Evolutionary conservation across 2,888 invertebrate species (phyloP), one percentile per base, ranked within the genome.

Genomic region (Gymnoscelis rufifasciata): DNA sequence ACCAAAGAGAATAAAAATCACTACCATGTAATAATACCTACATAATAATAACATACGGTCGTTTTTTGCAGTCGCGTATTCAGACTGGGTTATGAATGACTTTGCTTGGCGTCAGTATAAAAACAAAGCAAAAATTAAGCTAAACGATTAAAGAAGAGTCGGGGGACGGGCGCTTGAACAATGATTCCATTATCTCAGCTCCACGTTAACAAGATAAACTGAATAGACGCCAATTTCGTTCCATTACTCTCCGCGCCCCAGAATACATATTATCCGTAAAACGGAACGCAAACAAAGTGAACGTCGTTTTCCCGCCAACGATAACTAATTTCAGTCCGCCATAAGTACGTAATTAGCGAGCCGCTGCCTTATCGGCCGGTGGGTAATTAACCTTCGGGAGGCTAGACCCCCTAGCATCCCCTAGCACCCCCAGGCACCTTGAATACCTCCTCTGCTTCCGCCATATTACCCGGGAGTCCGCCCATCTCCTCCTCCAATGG

Each of bases 331-430:
- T 86, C 86, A 78, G 86, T 79, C 84, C 79, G 83, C 87, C 84
- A 83, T 88, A 88, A 88, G 88, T 88, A 86, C 83, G 84, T 88
- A 87, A 87, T 88, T 88, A 88, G 88, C 87, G 84, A 76, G 83
- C 87, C 86, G 77, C 80, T 88, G 86, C 86, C 88, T 88, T 87
- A 88, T 88, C 87, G 83, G 83, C 84, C 77, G 78, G 81, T 68
- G 83, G 84, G 87, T 87, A 87, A 88, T 88, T 88, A 88, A 88
- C 88, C 88, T 87, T 78, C 77, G 71, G 55, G 71, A 74, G 75
- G 75, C 64, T 42, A 52, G 55, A 62, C 54, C 68, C 69, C 68
- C 68, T 71, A 62, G 54, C 67, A n/a, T n/a, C n/a, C 69, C 68
- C 69, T 71, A 57, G 63, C 67, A 77, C 70, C 74, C 71, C 68